Conservation (phyloP, 2,113 vertebrate species). For the Trichomycterus rosablanca region DNA sequence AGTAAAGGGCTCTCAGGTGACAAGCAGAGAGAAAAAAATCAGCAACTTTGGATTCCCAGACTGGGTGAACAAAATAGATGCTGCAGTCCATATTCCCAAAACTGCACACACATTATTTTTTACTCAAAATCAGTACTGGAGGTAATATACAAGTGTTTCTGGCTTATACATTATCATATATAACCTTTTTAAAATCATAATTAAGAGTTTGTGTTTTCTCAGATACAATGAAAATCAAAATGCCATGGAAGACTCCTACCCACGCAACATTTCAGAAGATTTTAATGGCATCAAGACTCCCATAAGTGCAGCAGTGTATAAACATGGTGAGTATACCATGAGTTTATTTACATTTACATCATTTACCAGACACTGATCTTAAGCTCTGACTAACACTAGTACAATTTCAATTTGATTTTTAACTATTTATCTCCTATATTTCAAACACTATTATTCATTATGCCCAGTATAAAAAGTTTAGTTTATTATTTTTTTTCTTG, state of each 20-base stretch:
- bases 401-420: too few relatives aligned
- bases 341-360: too few relatives aligned
- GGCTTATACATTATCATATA: neutral
- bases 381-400: too few relatives aligned
- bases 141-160: constrained; percentile 44
- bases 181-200: neutral
- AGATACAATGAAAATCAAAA: constrained; percentile 67
- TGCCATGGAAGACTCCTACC: constrained; percentile 60
- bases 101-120: constrained; percentile 68
- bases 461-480: too few relatives aligned
- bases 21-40: constrained; percentile 57
- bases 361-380: too few relatives aligned
- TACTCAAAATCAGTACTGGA: constrained; percentile 67
- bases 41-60: constrained; percentile 62
- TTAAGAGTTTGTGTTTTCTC: constrained; percentile 16
- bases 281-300: constrained; percentile 63
- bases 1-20: constrained; percentile 59
- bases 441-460: too few relatives aligned
- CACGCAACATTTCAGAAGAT: constrained; percentile 62
- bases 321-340: constrained; percentile 53
- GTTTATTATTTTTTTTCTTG: neutral
- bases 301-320: constrained; percentile 63
- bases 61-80: constrained; percentile 63
- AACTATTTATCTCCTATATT: too few relatives aligned
- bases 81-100: constrained; percentile 62